Base-by-base conservation (phyloP, 2,113 vertebrate genomes). In the Theristicus caerulescens region DNA sequence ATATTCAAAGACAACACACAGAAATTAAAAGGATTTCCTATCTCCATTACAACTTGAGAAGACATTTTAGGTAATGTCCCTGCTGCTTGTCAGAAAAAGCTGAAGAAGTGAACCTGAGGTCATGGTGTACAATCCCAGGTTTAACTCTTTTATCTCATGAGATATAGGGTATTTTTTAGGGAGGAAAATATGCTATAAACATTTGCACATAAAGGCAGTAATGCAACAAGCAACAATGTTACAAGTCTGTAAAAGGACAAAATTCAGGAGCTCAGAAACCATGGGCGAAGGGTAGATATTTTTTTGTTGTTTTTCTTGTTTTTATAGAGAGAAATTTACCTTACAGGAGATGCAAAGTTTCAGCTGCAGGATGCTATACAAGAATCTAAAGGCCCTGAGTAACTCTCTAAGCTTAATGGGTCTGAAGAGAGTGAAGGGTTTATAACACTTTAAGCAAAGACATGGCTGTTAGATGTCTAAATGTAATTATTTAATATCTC, bases 221-320 rank as follows among this genome's bases (percentile, higher is more conserved):
- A 72, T 8, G 27, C 21, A 40, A 42, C 13, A 81, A 87, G 25
- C 0, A 7, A 26, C 4, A 74, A 29, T 7, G 3, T 47, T 38
- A 42, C 15, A 62, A 58, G 5, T 25, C 47, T 64, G 20, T 54
- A 38, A 49, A 58, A 67, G 7, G 47, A 57, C 3, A 22, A 64
- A 90, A 64, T 64, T 3, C 22, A 93, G 32, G 5, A 51, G 61
- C 36, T 70, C 31, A 36, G 40, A 70, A 84, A 52, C 6, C 6
- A n/a, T 0, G 3, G 17, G 10, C 10, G 11, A 65, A 83, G 20
- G 2, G 5, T 10, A 52, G 18, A 7, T 17, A 2, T 24, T 42
- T 54, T 40, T 40, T 65, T 55, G 9, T 3, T 44, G 5, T 42
- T 10, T 54, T 40, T 64, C 8, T 65, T 55, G 10, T 3, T 44